These are phyloP conservation scores for Porites lutea DNA, from an alignment of 64 coral and sea anemone genomes.

Conservation along the genomic window DNA sequence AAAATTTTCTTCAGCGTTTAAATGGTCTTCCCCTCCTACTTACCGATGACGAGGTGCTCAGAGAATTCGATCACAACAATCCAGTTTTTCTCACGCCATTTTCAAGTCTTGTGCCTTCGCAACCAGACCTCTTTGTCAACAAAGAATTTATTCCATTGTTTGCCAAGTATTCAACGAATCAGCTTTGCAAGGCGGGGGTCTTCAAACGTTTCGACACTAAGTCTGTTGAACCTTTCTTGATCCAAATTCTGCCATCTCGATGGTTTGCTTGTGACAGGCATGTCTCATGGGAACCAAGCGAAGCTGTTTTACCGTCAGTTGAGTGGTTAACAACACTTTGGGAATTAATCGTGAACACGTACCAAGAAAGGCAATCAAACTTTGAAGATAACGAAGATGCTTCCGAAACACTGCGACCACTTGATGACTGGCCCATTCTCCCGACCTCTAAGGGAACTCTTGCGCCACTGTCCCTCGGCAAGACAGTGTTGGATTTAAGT, in stretches of 20 bases:
- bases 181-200: slow-evolving; percentile 67
- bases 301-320: slow-evolving; percentile 27
- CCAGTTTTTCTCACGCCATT: slow-evolving; percentile 91
- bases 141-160: slow-evolving; percentile 69
- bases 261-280: slow-evolving; percentile 78
- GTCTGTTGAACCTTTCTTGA: slow-evolving; percentile 83
- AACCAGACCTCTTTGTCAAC: slow-evolving; percentile 83
- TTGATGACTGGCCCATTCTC: slow-evolving; percentile 93
- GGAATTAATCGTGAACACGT: slow-evolving; percentile 82
- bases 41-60: slow-evolving; percentile 81
- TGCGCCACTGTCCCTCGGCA: slow-evolving; percentile 77
- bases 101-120: slow-evolving; percentile 76
- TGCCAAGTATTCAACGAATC: slow-evolving; percentile 9
- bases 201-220: slow-evolving; percentile 92
- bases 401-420: slow-evolving; percentile 64
- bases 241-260: slow-evolving; percentile 70
- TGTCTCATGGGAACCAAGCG: slow-evolving; percentile 68
- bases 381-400: slow-evolving; percentile 66
- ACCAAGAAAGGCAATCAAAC: slow-evolving; percentile 72
- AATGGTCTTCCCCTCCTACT: slow-evolving; percentile 86
- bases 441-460: slow-evolving; percentile 77
- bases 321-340: slow-evolving; percentile 85
- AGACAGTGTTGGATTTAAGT: slow-evolving; percentile 86
- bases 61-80: slow-evolving; percentile 70
- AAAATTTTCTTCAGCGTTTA: slow-evolving; percentile 69